Conservation (phyloP, 2,888 invertebrate species). For the Pelosia muscerda region DNA sequence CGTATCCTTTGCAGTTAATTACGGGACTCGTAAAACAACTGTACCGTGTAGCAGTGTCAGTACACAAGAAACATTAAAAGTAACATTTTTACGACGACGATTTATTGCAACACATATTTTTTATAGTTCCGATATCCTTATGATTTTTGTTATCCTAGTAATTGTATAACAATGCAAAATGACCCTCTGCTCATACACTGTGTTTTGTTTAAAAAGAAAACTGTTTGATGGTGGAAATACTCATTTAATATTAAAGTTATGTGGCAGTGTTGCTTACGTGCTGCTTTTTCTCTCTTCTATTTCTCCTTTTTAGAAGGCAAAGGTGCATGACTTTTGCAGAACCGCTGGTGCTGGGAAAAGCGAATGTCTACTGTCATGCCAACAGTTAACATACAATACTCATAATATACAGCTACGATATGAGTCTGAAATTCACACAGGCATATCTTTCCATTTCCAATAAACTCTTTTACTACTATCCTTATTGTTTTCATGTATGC, state of each 20-base stretch:
- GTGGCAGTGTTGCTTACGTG: not conserved
- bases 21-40: constrained; percentile 28
- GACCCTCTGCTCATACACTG: not conserved
- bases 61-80: constrained; percentile 48
- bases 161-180: constrained; percentile 10
- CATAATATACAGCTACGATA: not conserved
- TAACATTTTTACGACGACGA: constrained; percentile 48
- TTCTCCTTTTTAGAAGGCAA: no score
- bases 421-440: no score
- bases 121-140: constrained; percentile 44
- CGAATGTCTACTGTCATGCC: not conserved
- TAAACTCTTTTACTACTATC: no score
- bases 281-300: not conserved
- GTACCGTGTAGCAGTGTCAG: constrained; percentile 32
- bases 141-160: constrained; percentile 31
- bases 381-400: not conserved
- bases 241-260: no score
- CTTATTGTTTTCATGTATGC: no score
- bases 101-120: constrained; percentile 50
- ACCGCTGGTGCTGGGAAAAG: not conserved
- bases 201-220: not conserved
- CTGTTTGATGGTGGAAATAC: no score
- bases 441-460: no score
- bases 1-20: constrained; percentile 27
- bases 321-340: not conserved